Conservation (phyloP, 2,888 invertebrate genomes). For the Diaprepes abbreviatus region DNA sequence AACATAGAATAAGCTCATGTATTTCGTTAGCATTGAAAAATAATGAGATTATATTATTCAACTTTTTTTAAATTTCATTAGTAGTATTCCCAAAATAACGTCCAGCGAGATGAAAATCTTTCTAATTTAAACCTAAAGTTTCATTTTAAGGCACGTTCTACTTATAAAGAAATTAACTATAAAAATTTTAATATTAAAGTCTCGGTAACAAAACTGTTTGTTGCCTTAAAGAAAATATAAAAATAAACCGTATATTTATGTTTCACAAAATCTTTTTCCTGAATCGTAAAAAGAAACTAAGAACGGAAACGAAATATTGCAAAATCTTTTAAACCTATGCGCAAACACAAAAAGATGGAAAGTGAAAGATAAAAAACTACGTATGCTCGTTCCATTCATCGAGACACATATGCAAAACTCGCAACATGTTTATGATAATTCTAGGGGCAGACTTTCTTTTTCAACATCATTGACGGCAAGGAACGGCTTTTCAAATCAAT, state of each 20-base stretch:
- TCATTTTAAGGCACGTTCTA: no score
- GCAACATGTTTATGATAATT: conserved; percentile 19
- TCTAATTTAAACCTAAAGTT: no score
- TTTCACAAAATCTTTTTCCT: neutral
- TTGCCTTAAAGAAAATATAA: neutral
- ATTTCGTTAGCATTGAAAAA: no score
- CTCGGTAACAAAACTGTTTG: no score
- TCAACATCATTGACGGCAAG: conserved; percentile 9
- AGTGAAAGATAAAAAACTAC: conserved; percentile 19
- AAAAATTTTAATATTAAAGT: no score
- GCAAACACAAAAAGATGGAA: conserved; percentile 10
- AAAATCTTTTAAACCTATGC: conserved; percentile 4
- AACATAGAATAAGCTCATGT: no score
- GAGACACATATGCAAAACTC: conserved; percentile 12
- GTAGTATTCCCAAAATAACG: no score
- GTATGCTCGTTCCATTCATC: conserved; percentile 8
- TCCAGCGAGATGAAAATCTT: no score
- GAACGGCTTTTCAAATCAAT: conserved; percentile 26
- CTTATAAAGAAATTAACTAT: no score
- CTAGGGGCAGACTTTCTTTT: conserved; percentile 18
- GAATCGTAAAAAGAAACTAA: neutral
- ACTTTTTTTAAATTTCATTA: no score
- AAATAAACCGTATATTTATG: neutral
- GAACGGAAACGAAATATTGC: conserved; percentile 1
- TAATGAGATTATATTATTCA: no score